Evolutionary conservation across 1,140 invertebrate genomes (phyloP).

Genomic region (Antheraea mylitta): DNA sequence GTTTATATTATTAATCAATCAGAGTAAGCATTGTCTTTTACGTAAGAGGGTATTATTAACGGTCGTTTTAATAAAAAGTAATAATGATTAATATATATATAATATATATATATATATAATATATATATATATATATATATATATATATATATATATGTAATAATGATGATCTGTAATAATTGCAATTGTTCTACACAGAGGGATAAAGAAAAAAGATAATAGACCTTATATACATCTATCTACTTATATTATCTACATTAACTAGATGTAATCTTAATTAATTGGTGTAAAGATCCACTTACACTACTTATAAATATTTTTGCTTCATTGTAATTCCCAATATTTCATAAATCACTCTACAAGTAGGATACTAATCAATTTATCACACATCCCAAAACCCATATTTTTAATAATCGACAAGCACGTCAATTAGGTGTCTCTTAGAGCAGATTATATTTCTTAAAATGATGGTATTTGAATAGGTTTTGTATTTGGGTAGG

Average conservation of each 20-base stretch:
- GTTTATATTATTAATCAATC: no score
- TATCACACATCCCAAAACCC: constrained; percentile 30
- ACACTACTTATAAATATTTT: constrained; percentile 56
- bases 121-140: no score
- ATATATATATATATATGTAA: no score
- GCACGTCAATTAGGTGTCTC: neutral
- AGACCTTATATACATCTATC: constrained; percentile 44
- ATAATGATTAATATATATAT: no score
- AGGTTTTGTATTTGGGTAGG: neutral
- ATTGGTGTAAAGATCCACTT: constrained; percentile 77
- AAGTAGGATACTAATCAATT: constrained; percentile 27
- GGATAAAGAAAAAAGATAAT: neutral
- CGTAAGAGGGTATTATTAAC: no score
- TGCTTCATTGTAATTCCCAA: constrained; percentile 24
- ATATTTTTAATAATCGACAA: constrained; percentile 17
- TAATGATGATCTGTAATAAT: no score
- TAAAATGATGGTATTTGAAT: neutral
- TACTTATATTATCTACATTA: constrained; percentile 52
- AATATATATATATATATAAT: no score
- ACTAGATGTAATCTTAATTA: constrained; percentile 69
- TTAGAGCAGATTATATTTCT: neutral
- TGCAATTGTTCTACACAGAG: neutral
- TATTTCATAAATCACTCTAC: constrained; percentile 21
- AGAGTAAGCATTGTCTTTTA: no score
- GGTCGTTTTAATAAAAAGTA: no score